Conservation (phyloP, 2,888 invertebrate genomes). For the Polymixis lichenea region DNA sequence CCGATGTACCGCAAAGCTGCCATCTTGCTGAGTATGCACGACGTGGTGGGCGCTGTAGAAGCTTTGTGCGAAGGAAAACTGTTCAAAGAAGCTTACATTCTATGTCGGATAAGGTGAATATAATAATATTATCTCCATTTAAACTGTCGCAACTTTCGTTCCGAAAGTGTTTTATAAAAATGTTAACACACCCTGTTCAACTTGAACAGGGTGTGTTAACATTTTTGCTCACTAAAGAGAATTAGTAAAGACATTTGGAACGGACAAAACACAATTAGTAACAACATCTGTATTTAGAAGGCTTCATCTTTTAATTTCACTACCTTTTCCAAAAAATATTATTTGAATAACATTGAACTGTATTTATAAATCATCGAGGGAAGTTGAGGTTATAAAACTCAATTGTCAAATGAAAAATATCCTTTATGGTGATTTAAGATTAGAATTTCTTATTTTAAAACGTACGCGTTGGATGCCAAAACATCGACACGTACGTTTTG, state of each 20-base stretch:
- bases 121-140: neutral
- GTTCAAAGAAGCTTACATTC: constrained; percentile 82
- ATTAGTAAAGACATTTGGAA: neutral
- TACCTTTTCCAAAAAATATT: neutral
- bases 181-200: neutral
- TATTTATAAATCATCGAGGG: neutral
- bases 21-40: constrained; percentile 89
- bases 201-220: too few species aligned
- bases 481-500: too few species aligned
- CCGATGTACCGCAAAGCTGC: constrained; percentile 78
- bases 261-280: neutral
- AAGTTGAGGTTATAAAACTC: neutral
- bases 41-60: constrained; percentile 89
- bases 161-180: neutral
- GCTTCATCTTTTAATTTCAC: neutral
- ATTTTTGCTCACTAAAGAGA: neutral
- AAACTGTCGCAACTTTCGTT: neutral
- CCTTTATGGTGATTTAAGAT: neutral
- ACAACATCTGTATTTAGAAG: neutral
- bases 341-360: neutral
- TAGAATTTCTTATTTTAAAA: neutral
- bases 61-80: constrained; percentile 83
- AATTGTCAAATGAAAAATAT: neutral
- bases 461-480: too few species aligned
- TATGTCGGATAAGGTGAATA: constrained; percentile 55